phyloP scores from a whole-genome alignment of 2,797 vertebrate species.

The Aeoliscus strigatus region DNA sequence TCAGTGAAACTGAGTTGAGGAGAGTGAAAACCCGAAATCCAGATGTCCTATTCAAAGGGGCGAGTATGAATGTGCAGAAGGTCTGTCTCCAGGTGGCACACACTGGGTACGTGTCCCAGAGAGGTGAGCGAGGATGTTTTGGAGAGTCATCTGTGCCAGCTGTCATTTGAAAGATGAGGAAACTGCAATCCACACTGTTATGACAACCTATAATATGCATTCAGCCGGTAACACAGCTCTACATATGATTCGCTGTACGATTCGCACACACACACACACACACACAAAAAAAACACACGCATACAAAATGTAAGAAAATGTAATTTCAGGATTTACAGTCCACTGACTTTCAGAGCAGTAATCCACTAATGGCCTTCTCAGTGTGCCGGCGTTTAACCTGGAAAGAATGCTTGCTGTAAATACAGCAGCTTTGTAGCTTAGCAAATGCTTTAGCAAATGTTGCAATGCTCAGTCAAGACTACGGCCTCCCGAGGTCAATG shows the following conservation, averaged over 20 bases:
- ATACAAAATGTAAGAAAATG: conserved; percentile 10
- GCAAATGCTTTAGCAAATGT: conserved; percentile 38
- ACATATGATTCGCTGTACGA: conserved; percentile 2
- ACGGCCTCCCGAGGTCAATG: conserved; percentile 38
- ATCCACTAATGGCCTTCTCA: conserved; percentile 36
- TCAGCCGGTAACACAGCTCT: neutral
- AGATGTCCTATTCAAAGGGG: conserved; percentile 63
- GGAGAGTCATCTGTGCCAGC: conserved; percentile 40
- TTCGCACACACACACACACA: no score
- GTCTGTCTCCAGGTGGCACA: conserved; percentile 57
- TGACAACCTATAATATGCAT: conserved; percentile 1
- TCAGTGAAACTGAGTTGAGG: conserved; percentile 30
- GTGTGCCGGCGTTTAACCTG: conserved; percentile 12
- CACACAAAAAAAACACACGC: conserved; percentile 1
- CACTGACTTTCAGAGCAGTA: conserved; percentile 35
- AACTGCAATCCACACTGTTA: conserved; percentile 13
- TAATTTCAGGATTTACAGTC: conserved; percentile 37
- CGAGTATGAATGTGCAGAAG: conserved; percentile 37
- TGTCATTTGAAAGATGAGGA: conserved; percentile 26
- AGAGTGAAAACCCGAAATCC: conserved; percentile 45
- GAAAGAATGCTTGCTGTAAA: conserved; percentile 20
- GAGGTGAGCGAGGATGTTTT: conserved; percentile 37
- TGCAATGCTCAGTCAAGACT: conserved; percentile 45
- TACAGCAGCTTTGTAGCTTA: conserved; percentile 34
- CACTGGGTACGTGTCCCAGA: conserved; percentile 26